phyloP scores from a whole-genome alignment of 2,113 vertebrate species.

The Antechinus stuartii region DNA sequence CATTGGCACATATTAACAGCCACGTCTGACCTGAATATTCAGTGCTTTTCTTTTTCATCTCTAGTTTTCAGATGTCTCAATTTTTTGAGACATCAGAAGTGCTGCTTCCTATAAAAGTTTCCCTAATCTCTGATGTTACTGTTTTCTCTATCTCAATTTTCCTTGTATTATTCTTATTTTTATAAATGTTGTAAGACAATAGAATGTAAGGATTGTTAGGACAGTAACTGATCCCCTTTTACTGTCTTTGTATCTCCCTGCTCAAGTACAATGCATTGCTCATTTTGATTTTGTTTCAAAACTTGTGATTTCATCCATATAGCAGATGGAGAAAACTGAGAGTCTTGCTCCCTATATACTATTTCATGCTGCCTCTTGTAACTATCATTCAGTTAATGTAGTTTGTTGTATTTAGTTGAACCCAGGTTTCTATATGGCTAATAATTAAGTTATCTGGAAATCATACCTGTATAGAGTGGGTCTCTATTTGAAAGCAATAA shows the following conservation, averaged over 20 bases:
- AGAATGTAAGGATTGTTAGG: neutral
- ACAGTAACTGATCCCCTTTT: neutral
- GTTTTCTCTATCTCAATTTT: neutral
- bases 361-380: neutral
- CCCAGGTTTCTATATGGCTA: neutral
- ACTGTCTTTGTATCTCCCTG: neutral
- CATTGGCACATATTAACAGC: neutral
- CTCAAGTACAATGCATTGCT: neutral
- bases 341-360: neutral
- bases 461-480: neutral
- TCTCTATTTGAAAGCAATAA: neutral
- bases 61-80: neutral
- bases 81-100: neutral
- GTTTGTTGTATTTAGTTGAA: neutral
- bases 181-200: neutral
- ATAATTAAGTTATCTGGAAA: neutral
- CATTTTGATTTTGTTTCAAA: no score
- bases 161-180: neutral
- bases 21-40: neutral
- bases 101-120: neutral
- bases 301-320: neutral
- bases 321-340: neutral
- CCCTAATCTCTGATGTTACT: neutral
- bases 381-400: neutral
- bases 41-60: neutral